phyloP scores from a whole-genome alignment of 2,113 vertebrate species.

The Halcyon malimbica region DNA sequence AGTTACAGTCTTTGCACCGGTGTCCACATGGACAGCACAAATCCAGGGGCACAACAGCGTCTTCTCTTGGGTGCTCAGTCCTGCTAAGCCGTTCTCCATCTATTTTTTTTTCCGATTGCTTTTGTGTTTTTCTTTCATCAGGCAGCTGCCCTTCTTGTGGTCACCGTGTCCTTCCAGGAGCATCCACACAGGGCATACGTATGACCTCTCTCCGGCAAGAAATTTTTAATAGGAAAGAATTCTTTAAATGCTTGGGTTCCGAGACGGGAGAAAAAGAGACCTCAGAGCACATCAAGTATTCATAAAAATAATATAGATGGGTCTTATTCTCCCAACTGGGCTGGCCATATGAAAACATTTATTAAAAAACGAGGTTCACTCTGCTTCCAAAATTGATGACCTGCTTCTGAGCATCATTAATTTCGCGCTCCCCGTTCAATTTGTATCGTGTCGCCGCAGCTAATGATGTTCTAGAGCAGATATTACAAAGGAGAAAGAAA shows the following conservation, averaged over 20 bases:
- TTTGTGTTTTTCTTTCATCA: not conserved
- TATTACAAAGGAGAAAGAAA: not conserved
- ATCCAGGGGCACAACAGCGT: not conserved
- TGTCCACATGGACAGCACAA: not conserved
- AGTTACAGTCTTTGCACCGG: not conserved
- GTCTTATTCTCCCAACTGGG: not conserved
- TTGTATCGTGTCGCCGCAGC: not conserved
- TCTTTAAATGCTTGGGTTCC: not conserved
- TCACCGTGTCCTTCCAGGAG: not conserved
- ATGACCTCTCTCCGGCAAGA: not conserved
- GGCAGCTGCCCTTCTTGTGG: not conserved
- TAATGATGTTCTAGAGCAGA: conserved; percentile 24
- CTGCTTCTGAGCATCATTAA: conserved; percentile 14
- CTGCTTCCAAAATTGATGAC: not conserved
- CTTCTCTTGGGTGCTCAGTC: not conserved
- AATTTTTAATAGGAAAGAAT: not conserved
- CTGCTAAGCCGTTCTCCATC: not conserved
- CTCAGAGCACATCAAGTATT: not conserved
- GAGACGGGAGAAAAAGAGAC: not conserved
- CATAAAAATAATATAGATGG: not conserved
- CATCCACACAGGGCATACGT: fast-evolving
- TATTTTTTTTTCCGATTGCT: fast-evolving
- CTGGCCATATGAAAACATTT: not conserved
- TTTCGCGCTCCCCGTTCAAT: not conserved
- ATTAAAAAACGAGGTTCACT: not conserved